Percentiles rank a stretch among this genome's conserved stretches.
Conservation (phyloP, 1,140 invertebrate genomes). For the Diuraphis noxia region DNA sequence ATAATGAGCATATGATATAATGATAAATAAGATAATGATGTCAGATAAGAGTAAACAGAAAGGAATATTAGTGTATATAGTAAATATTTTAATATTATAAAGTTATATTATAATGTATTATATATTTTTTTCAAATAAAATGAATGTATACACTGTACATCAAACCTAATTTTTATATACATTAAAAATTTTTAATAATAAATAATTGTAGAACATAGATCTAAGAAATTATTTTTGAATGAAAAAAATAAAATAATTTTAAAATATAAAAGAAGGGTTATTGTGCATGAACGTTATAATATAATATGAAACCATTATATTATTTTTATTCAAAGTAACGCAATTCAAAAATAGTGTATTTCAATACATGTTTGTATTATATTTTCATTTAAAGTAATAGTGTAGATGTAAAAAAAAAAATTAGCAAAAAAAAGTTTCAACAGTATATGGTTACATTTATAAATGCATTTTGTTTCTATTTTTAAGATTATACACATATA, state of each 20-base stretch:
- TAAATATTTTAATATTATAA: too few relatives aligned
- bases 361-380: not conserved
- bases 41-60: too few relatives aligned
- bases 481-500: not conserved
- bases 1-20: too few relatives aligned
- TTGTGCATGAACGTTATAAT: not conserved
- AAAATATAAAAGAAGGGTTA: not conserved
- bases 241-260: not conserved
- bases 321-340: not conserved
- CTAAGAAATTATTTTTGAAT: not conserved
- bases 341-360: not conserved
- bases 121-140: not conserved
- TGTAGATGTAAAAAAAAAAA: not conserved
- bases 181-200: not conserved
- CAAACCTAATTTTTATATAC: not conserved
- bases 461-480: not conserved
- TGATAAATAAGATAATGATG: too few relatives aligned
- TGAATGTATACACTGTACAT: not conserved
- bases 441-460: constrained; percentile 2
- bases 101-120: not conserved
- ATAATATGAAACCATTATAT: not conserved
- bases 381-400: not conserved
- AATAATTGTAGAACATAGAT: not conserved
- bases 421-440: not conserved
- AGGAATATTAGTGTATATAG: too few relatives aligned